Base-by-base conservation (phyloP, 1,140 invertebrate genomes). In the Tribolium castaneum region DNA sequence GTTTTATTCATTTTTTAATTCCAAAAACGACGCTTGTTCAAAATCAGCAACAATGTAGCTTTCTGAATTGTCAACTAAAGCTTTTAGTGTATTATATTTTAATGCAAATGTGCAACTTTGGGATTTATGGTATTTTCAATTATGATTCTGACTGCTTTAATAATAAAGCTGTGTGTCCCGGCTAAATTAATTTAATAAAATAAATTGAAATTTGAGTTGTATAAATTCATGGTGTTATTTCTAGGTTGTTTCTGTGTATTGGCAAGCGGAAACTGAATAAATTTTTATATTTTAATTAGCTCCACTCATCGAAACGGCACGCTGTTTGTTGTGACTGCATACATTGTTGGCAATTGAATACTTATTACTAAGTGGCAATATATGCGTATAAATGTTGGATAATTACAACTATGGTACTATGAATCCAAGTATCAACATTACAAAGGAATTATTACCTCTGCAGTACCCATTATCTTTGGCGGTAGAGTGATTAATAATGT, bases 401-500 rank as follows among this genome's bases (percentile, higher is more conserved):
- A n/a, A 45, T 45, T 45, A 45, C 9, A 45, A 45, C 9, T 45
- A 10, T 45, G n/a, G 39, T 45, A n/a, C 9, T 45, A 9, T 45
- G 39, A 45, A 45, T 9, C 1, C 39, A 45, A 45, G 39, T 45
- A 45, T 45, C 39, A n/a, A 45, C 39, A 45, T 9, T 10, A 45
- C 39, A 45, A 45, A n/a, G n/a, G 9, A 45, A 45, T 45, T 45
- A 45, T 45, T 10, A 45, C 39, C 9, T 45, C 3, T 10, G 39
- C 39, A 45, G n/a, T 45, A 45, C 39, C 39, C 9, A 45, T 30
- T 30, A 30, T 30, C 25, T 30, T 30, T 62, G 9, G 16, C 56
- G 25, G 39, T 6, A 34, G 10, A 66, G n/a, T 66, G 30, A 66
- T 66, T 59, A 35, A 66, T 66, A 35, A 66, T 35, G 25, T 12